Percentiles rank a stretch among this genome's conserved stretches.
These are phyloP conservation scores for Melipona bicolor DNA, from an alignment of 2,888 invertebrate genomes.

Conservation along the genomic window DNA sequence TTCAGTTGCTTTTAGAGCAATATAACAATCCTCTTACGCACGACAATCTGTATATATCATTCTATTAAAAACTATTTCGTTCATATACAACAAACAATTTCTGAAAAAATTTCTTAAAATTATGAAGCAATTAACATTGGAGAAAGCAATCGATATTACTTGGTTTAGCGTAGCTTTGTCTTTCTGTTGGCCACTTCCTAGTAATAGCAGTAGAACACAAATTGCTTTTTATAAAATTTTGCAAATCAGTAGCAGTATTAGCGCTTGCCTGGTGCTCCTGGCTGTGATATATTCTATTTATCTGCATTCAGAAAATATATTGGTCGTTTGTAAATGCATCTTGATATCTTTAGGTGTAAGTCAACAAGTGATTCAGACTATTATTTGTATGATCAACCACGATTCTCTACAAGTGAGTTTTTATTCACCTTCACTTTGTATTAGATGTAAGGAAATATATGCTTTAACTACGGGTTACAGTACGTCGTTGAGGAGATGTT, in stretches of 20 bases:
- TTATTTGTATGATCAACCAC: not conserved
- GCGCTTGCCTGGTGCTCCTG: not conserved
- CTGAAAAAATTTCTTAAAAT: not conserved
- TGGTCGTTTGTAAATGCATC: not conserved
- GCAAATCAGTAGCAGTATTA: not conserved
- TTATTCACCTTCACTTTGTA: no score
- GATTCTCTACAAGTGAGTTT: not conserved
- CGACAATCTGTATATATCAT: no score
- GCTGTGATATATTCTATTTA: not conserved
- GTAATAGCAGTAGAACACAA: conserved; percentile 6
- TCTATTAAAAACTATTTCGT: not conserved
- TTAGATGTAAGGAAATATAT: no score
- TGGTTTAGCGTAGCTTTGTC: conserved; percentile 52
- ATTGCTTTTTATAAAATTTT: not conserved
- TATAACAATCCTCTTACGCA: not conserved
- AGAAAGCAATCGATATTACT: conserved; percentile 48
- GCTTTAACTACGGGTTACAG: not conserved
- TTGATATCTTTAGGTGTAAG: not conserved
- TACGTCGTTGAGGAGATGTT: not conserved
- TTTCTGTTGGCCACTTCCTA: conserved; percentile 60
- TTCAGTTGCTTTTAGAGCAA: not conserved
- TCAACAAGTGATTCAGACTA: not conserved
- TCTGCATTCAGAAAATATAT: not conserved
- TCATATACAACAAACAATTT: not conserved
- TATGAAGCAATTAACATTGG: conserved; percentile 16